Percentiles rank a stretch among this genome's conserved stretches.
Conservation (phyloP, 2,888 invertebrate species). For the Sesamia inferens region DNA sequence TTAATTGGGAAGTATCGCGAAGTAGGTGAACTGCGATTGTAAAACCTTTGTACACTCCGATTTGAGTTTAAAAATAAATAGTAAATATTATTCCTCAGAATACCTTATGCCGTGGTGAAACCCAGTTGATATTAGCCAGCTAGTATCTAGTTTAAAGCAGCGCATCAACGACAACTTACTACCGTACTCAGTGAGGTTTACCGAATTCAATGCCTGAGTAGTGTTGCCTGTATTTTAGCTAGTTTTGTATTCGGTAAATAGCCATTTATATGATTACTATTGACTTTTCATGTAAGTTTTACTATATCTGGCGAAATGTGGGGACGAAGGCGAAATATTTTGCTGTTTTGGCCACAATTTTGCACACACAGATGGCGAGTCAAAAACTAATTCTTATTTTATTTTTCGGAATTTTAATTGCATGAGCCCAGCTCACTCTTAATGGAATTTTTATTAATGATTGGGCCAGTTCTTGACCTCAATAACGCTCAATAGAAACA, state of each 20-base stretch:
- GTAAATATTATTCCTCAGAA: background rate
- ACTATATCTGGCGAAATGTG: background rate
- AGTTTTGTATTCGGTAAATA: too few species aligned
- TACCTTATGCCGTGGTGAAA: background rate
- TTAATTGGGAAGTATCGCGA: constrained; percentile 45
- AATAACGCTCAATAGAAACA: background rate
- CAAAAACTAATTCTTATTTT: background rate
- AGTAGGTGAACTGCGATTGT: constrained; percentile 41
- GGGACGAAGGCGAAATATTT: too few species aligned
- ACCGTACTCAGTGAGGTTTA: background rate
- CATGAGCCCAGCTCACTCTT: background rate
- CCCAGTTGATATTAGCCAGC: background rate
- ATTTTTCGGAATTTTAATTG: background rate
- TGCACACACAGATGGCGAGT: background rate
- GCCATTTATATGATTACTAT: too few species aligned
- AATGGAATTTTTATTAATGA: background rate
- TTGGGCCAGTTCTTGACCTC: background rate
- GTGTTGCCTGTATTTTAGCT: too few species aligned
- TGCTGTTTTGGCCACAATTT: background rate
- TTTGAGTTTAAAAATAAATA: background rate
- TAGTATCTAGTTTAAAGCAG: background rate
- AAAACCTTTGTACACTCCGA: background rate
- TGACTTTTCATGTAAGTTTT: too few species aligned
- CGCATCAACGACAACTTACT: background rate
- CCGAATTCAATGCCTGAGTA: background rate